Base-by-base conservation (phyloP, 1,140 invertebrate genomes). In the Capitella teleta region DNA sequence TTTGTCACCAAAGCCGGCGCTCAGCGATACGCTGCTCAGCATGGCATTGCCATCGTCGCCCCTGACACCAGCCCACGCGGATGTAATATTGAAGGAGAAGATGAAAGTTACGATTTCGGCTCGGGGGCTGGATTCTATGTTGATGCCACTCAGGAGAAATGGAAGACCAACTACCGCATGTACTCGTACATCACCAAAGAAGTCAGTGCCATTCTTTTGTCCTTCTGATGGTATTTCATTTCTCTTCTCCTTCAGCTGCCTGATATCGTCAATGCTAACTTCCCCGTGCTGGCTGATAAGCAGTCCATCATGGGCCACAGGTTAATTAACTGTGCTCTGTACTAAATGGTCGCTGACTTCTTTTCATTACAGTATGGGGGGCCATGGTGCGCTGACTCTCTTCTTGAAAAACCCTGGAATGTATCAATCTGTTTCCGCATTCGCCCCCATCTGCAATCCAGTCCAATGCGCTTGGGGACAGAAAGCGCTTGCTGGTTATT, bases 51-150 rank as follows among this genome's bases (percentile, higher is more conserved):
- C 21, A 41, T 53, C 19, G 52, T 53, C 23, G 82, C 82, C 57
- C 92, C 94, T 5, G 95, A 98, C 65, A 98, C 95, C 0, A 97
- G 92, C 64, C 95, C 95, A 5, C 78, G 92, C 58, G 87, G 85
- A 8, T 78, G 85, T 14, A 84, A 87, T 61, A 82, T 98, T 54
- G 81, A 84, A 49, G 91, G 90, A 2, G 87, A 97, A 72, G 66
- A 69, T 61, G 89, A 91, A 41, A 76, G 77, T 21, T 96, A 84
- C 78, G 92, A 97, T 73, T 93, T 98, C 76, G 95, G 95, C 24
- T 83, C 82, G 24, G 87, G 87, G 19, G 94, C 95, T 57, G 90
- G 93, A 2, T 98, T 96, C 70, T 98, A 98, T 73, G 74, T 98
- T 0, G 85, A 98, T 77, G 91, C 94, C 3, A 84, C 83, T 1